These are phyloP conservation scores for Tachypleus tridentatus DNA, from an alignment of 1,140 invertebrate species.

Conservation along the genomic window DNA sequence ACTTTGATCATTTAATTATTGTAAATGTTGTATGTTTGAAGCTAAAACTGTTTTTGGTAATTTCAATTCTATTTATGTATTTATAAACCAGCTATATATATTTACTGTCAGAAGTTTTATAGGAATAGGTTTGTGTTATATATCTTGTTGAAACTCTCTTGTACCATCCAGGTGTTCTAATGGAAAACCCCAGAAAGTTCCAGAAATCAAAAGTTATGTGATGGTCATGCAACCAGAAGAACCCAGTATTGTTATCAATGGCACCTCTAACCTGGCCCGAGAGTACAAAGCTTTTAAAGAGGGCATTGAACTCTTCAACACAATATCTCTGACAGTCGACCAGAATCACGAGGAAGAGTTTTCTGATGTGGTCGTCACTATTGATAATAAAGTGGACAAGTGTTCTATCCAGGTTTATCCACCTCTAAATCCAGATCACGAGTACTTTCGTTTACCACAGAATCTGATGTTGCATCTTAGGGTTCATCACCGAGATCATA, in stretches of 20 bases:
- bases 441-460: slow-evolving; percentile 62
- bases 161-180: slow-evolving; percentile 47
- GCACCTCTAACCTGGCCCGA: slow-evolving; percentile 61
- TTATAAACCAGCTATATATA: no score
- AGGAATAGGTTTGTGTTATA: no score
- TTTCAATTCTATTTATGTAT: no score
- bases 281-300: slow-evolving; percentile 72
- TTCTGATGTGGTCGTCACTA: slow-evolving; percentile 9
- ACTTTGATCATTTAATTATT: no score
- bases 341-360: slow-evolving; percentile 26
- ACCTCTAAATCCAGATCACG: slow-evolving; percentile 85
- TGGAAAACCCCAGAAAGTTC: slow-evolving; percentile 54
- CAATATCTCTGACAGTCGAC: slow-evolving; percentile 48
- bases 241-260: slow-evolving; percentile 69
- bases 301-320: slow-evolving; percentile 67
- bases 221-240: slow-evolving; percentile 74
- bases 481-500: slow-evolving; percentile 60
- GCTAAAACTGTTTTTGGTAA: no score
- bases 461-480: slow-evolving; percentile 56
- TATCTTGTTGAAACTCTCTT: no score
- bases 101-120: no score
- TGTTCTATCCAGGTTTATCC: slow-evolving; percentile 86
- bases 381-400: slow-evolving; percentile 55
- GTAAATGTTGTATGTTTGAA: no score
- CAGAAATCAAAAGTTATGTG: slow-evolving; percentile 64